Conservation (phyloP, 2,888 invertebrate species). For the Halocaridina rubra region DNA sequence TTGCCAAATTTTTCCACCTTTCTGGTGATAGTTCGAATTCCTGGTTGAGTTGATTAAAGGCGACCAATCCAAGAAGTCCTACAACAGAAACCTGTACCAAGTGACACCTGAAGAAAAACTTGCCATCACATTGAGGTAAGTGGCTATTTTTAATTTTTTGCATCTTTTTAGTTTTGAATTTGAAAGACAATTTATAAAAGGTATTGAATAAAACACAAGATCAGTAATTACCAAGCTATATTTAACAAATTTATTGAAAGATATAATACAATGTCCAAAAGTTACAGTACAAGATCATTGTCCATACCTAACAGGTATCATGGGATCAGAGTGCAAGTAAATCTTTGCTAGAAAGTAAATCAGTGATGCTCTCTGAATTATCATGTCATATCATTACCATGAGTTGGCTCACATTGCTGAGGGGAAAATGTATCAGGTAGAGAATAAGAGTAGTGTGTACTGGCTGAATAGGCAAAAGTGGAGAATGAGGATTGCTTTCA, state of each 20-base stretch:
- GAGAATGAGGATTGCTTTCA: conserved; percentile 33
- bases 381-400: conserved; percentile 18
- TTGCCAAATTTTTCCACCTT: background rate
- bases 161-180: background rate
- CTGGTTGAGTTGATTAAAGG: background rate
- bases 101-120: background rate
- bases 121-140: background rate
- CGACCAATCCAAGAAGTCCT: background rate
- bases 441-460: no score
- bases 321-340: background rate
- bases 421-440: conserved; percentile 14
- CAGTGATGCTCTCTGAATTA: conserved; percentile 12
- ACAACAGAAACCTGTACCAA: background rate
- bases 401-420: conserved; percentile 34
- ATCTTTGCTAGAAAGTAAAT: conserved; percentile 6
- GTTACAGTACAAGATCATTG: background rate
- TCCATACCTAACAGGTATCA: background rate
- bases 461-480: background rate
- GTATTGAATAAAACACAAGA: conserved; percentile 7
- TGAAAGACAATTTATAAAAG: background rate
- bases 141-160: background rate
- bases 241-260: conserved; percentile 11
- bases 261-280: no score
- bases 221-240: conserved; percentile 17
- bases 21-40: background rate